Evolutionary conservation across 2,113 vertebrate genomes (phyloP).

Genomic region (Rhodinocichla rosea): DNA sequence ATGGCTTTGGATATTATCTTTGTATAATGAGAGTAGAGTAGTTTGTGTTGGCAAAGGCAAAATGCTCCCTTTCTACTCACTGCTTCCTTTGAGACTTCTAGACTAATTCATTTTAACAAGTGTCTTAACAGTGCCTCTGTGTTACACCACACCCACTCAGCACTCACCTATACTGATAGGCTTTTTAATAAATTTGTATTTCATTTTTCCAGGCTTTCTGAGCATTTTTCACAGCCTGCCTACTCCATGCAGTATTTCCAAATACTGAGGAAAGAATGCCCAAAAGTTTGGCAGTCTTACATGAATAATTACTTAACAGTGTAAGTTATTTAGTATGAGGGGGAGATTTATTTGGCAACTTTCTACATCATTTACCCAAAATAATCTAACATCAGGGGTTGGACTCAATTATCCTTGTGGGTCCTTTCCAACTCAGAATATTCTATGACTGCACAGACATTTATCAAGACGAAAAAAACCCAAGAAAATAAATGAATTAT

Average conservation of each 20-base stretch:
- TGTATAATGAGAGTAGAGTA: constrained; percentile 4
- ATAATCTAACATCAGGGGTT: neutral
- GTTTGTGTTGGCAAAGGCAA: constrained; percentile 35
- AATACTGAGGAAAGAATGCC: neutral
- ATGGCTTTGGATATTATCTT: neutral
- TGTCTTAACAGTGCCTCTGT: neutral
- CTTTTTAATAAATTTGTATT: neutral
- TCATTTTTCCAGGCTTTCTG: neutral
- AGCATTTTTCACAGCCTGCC: neutral
- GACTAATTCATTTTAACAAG: constrained; percentile 12
- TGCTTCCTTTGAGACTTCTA: neutral
- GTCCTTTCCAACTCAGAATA: neutral
- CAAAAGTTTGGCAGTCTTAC: neutral
- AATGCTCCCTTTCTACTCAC: constrained; percentile 5
- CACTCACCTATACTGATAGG: neutral
- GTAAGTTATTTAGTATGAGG: neutral
- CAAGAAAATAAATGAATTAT: neutral
- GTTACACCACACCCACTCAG: neutral
- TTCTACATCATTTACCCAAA: neutral
- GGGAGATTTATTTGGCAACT: neutral
- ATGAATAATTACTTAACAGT: neutral
- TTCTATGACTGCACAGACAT: neutral
- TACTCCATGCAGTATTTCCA: neutral
- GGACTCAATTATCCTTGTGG: neutral
- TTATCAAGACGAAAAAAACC: neutral